A percentile compares a stretch with the other conserved stretches of the same genome.
phyloP scores from a whole-genome alignment of 2,888 invertebrate species.

The Tipula helvola region DNA sequence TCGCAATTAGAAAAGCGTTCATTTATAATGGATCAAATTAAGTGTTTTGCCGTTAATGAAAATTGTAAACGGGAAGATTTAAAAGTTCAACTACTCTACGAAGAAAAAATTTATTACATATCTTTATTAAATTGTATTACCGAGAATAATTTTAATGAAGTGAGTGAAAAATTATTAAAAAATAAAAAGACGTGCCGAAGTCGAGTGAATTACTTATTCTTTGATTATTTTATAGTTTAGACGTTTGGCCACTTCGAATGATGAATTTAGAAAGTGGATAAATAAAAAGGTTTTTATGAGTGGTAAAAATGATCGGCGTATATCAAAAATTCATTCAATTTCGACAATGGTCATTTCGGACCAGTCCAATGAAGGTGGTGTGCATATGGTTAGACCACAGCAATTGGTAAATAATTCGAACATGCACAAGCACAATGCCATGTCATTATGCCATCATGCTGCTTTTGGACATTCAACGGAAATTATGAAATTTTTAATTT shows the following conservation, averaged over 20 bases:
- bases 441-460: slow-evolving; percentile 19
- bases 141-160: neutral
- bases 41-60: neutral
- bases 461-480: slow-evolving; percentile 18
- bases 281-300: neutral
- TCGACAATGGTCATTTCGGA: neutral
- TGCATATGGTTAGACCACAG: neutral
- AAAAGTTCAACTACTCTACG: neutral
- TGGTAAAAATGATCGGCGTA: neutral
- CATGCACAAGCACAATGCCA: slow-evolving; percentile 11
- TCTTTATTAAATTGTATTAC: neutral
- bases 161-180: neutral
- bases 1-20: no score
- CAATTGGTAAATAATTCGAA: neutral
- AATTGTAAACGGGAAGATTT: neutral
- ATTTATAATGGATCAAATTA: neutral
- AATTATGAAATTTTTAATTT: slow-evolving; percentile 16
- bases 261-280: slow-evolving; percentile 7
- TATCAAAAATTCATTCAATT: neutral
- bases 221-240: neutral
- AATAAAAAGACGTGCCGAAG: neutral
- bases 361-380: neutral
- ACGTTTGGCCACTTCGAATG: neutral
- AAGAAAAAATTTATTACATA: neutral
- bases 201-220: neutral